A percentile compares a stretch with the other conserved stretches of the same genome.
phyloP scores from a whole-genome alignment of 1,140 invertebrate genomes.

The Phocides pigmalion region DNA sequence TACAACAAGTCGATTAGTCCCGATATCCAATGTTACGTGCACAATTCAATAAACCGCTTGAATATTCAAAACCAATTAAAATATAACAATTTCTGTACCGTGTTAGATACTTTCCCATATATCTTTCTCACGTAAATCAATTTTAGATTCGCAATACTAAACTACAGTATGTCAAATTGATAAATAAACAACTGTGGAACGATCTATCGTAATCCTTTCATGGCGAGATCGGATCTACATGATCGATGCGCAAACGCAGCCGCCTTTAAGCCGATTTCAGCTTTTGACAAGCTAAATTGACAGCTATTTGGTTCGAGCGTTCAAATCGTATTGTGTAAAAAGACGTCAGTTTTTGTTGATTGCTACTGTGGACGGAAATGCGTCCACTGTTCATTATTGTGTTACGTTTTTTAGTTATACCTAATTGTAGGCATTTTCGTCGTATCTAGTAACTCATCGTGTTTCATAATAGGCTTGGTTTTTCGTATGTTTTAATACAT shows the following conservation, averaged over 20 bases:
- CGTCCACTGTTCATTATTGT: neutral
- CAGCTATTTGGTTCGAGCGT: conserved; percentile 28
- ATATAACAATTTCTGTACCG: conserved; percentile 33
- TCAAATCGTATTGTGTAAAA: conserved; percentile 26
- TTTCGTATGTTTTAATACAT: too few species aligned
- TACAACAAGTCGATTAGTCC: conserved; percentile 5
- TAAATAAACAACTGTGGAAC: conserved; percentile 58
- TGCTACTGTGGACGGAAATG: conserved; percentile 18
- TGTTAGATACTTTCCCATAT: conserved; percentile 53
- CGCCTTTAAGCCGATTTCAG: conserved; percentile 29
- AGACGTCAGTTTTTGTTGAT: conserved; percentile 21
- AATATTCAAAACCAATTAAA: conserved; percentile 37
- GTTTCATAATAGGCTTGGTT: too few species aligned
- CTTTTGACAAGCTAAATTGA: conserved; percentile 40
- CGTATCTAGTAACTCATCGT: too few species aligned
- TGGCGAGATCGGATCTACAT: conserved; percentile 45
- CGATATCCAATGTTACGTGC: conserved; percentile 25
- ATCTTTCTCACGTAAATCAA: conserved; percentile 67
- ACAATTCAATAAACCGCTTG: conserved; percentile 33
- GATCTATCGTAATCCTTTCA: conserved; percentile 48
- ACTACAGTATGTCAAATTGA: conserved; percentile 63
- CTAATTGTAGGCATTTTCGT: too few species aligned
- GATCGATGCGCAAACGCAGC: conserved; percentile 51
- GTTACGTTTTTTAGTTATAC: neutral
- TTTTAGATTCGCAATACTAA: conserved; percentile 66